Conservation (phyloP, 2,888 invertebrate genomes). For the Ochropleura leucogaster region DNA sequence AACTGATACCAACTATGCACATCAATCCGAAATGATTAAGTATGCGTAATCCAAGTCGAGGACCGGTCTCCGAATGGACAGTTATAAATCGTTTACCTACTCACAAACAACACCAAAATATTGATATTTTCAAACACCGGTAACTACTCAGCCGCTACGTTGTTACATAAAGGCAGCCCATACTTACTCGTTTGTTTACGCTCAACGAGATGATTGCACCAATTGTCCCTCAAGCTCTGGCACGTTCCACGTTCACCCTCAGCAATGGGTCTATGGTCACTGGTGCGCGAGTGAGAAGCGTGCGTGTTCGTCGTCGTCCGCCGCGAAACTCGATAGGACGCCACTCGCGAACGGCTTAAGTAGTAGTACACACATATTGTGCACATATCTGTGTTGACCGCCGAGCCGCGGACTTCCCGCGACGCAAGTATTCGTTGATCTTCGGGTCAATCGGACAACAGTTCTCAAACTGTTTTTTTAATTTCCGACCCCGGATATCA, state of each 20-base stretch:
- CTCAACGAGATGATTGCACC: constrained; percentile 89
- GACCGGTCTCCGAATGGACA: constrained; percentile 52
- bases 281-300: constrained; percentile 67
- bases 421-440: constrained; percentile 54
- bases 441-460: constrained; percentile 48
- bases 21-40: constrained; percentile 18
- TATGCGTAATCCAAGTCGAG: constrained; percentile 1
- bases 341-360: constrained; percentile 74
- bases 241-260: constrained; percentile 83
- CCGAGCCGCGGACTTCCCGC: constrained; percentile 56
- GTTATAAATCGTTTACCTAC: constrained; percentile 49
- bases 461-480: constrained; percentile 50
- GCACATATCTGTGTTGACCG: constrained; percentile 57
- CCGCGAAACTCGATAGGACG: constrained; percentile 81
- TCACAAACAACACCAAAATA: constrained; percentile 57
- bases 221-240: constrained; percentile 83
- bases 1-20: neutral
- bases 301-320: constrained; percentile 77
- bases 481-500: constrained; percentile 20
- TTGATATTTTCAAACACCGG: constrained; percentile 58
- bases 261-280: constrained; percentile 65
- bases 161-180: constrained; percentile 80
- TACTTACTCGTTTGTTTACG: constrained; percentile 89
- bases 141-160: constrained; percentile 47
- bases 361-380: constrained; percentile 50